Base-by-base conservation (phyloP, 2,113 vertebrate genomes). In the Nicator chloris region DNA sequence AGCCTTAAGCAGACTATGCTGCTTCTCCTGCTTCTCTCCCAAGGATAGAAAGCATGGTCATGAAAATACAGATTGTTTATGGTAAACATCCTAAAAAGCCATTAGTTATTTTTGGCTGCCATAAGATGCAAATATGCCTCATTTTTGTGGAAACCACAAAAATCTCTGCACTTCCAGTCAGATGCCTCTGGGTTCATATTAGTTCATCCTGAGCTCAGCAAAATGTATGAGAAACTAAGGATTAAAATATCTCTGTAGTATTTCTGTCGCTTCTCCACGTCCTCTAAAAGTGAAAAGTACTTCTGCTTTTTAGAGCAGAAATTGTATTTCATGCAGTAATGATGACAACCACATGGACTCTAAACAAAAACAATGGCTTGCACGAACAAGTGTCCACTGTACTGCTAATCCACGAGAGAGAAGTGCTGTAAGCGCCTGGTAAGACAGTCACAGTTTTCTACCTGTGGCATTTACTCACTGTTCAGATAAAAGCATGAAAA, bases 301-400 rank as follows among this genome's bases (percentile, higher is more conserved):
- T 94, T 94, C 81, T 94, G 95, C 75, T 92, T 92, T 96, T 77
- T 86, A 90, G 85, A 93, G 95, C 93, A 93, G 90, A 96, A 96
- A 86, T 86, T 76, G 20, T 66, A 86, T 47, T 92, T 83, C 47
- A 65, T 63, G 57, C 51, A 88, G 79, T 82, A 88, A 93, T 86
- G 79, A 90, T 70, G 90, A 90, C 56, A 92, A 81, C 72, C 60
- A 64, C 94, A 75, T 37, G 91, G 69, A 83, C 64, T 83, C 72
- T 80, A 64, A 95, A 88, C 83, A 93, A 94, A 93, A 92, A 66
- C 83, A 93, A 88, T 33, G 60, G 68, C 72, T 81, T 88, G 64
- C 51, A 66, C 0, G 2, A 95, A 83, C 87, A 94, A 90, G 65
- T 2, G 2, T 33, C 75, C 54, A 42, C 88, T 93, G 76, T 86